Conservation (phyloP, 2,888 invertebrate genomes). For the Hybos culiciformis region DNA sequence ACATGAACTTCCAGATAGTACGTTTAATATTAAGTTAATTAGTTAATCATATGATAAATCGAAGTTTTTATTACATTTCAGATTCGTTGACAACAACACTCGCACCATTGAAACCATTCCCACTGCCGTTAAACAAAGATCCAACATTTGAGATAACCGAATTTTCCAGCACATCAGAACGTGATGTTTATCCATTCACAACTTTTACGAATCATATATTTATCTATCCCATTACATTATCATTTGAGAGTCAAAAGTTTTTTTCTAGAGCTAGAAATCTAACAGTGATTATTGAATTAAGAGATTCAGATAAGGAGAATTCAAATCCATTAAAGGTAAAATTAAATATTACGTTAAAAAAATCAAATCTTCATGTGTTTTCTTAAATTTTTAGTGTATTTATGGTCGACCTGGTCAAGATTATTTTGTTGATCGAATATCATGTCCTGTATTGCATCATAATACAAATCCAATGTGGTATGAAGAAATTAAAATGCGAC, state of each 20-base stretch:
- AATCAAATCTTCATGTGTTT: too few species aligned
- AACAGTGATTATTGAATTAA: constrained; percentile 75
- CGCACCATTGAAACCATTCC: constrained; percentile 73
- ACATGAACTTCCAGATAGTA: constrained; percentile 58
- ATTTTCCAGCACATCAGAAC: constrained; percentile 53
- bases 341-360: too few species aligned
- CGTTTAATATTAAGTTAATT: constrained; percentile 23
- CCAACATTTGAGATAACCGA: constrained; percentile 78
- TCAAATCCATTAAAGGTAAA: constrained; percentile 59
- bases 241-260: constrained; percentile 82
- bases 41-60: not conserved
- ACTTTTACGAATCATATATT: constrained; percentile 82
- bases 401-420: constrained; percentile 56
- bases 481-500: constrained; percentile 82
- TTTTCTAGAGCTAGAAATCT: constrained; percentile 91
- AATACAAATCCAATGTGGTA: constrained; percentile 80
- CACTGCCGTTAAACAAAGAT: constrained; percentile 57
- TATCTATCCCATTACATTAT: constrained; percentile 74
- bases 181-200: constrained; percentile 64
- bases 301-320: constrained; percentile 65
- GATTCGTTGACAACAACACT: constrained; percentile 75
- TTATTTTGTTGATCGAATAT: constrained; percentile 50
- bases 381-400: constrained; percentile 43
- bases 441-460: constrained; percentile 78
- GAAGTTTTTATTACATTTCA: constrained; percentile 31